Conservation (phyloP, 1,140 invertebrate species). For the Sitobion miscanthi region DNA sequence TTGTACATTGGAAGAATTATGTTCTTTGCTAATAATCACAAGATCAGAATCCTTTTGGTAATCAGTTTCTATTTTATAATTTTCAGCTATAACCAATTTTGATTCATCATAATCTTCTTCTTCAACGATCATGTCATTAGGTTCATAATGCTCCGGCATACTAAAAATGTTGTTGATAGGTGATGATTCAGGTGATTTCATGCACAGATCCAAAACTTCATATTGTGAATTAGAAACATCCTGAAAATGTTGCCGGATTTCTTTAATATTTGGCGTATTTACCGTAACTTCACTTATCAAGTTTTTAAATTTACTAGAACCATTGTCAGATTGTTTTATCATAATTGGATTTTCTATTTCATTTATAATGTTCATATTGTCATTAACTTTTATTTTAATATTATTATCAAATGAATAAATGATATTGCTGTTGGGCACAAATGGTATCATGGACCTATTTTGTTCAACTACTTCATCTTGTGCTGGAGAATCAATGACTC, state of each 20-base stretch:
- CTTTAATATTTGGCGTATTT: background rate
- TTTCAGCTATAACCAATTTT: background rate
- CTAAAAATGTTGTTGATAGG: slow-evolving; percentile 60
- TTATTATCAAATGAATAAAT: background rate
- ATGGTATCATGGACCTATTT: background rate
- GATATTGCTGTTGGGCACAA: background rate
- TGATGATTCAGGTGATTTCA: slow-evolving; percentile 65
- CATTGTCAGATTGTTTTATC: background rate
- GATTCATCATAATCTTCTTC: slow-evolving; percentile 61
- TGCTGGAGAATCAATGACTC: background rate
- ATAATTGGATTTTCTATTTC: background rate
- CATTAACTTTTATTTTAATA: background rate
- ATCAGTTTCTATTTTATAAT: slow-evolving; percentile 9
- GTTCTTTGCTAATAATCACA: background rate
- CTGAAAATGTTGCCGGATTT: background rate
- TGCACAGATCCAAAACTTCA: slow-evolving; percentile 67
- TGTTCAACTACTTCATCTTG: background rate
- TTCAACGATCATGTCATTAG: slow-evolving; percentile 60
- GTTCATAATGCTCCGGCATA: background rate
- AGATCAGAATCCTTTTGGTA: background rate
- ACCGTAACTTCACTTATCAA: background rate
- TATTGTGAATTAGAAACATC: slow-evolving; percentile 3
- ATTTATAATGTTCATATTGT: background rate
- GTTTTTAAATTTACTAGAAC: background rate
- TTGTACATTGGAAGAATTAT: background rate